phyloP scores from a whole-genome alignment of 2,888 invertebrate genomes.

The Lithophane socia region DNA sequence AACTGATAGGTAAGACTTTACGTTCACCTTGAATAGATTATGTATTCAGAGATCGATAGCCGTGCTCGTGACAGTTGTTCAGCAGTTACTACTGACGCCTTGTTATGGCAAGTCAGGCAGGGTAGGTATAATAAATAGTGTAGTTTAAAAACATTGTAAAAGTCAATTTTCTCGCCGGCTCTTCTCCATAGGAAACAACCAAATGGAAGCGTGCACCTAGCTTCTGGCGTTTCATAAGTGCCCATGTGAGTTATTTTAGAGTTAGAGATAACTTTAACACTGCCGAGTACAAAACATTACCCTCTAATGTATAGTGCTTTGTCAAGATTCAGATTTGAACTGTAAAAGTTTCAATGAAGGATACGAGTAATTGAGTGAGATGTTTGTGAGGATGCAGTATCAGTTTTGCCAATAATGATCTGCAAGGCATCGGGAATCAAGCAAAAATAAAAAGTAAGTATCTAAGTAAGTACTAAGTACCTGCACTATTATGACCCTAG shows the following conservation, averaged over 20 bases:
- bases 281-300: not conserved
- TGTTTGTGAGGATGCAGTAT: not conserved
- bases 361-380: not conserved
- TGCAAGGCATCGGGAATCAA: not conserved
- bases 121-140: not conserved
- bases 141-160: not conserved
- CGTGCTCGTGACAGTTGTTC: not conserved
- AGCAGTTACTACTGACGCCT: not conserved
- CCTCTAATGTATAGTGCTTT: not conserved
- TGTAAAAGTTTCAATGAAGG: not conserved
- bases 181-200: not conserved
- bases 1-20: conserved; percentile 14
- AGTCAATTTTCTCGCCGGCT: not conserved
- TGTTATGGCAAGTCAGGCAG: conserved; percentile 1
- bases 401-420: not conserved
- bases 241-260: not conserved
- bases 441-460: not conserved
- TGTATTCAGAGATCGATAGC: conserved; percentile 23
- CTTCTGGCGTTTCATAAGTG: not conserved
- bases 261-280: not conserved
- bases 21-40: conserved; percentile 8
- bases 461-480: not conserved
- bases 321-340: not conserved
- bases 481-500: not conserved
- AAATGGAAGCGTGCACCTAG: not conserved